phyloP scores from a whole-genome alignment of 2,888 invertebrate genomes.

The Eustalomyia histrio region DNA sequence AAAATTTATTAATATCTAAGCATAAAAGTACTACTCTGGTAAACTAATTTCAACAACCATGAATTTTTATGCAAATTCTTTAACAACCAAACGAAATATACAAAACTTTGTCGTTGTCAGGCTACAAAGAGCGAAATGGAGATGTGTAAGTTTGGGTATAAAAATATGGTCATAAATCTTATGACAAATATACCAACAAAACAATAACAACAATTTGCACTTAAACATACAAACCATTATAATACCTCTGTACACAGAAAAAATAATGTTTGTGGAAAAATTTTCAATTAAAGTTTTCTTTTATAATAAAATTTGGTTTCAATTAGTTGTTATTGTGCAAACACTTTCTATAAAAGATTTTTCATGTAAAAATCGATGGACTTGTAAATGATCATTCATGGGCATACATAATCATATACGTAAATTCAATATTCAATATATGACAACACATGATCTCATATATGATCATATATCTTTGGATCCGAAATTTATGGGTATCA shows the following conservation, averaged over 20 bases:
- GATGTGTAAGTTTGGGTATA: not conserved
- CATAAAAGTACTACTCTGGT: constrained; percentile 42
- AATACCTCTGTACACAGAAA: not conserved
- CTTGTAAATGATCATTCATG: no score
- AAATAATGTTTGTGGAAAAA: no score
- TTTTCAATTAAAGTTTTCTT: no score
- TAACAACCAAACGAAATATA: constrained; percentile 54
- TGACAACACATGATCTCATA: no score
- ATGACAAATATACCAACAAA: constrained; percentile 25
- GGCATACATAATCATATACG: no score
- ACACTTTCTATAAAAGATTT: no score
- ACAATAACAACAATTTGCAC: constrained; percentile 1
- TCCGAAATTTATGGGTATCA: no score
- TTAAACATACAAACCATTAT: not conserved
- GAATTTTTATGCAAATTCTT: constrained; percentile 77
- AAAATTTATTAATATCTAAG: constrained; percentile 63
- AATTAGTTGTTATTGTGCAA: no score
- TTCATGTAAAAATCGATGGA: no score
- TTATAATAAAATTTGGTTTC: no score
- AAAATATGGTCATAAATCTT: constrained; percentile 60
- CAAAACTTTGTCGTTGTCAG: constrained; percentile 58
- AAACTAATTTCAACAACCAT: constrained; percentile 72
- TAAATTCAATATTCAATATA: no score
- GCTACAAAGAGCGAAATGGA: not conserved
- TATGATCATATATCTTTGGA: no score